Percentiles rank a stretch among this genome's conserved stretches.
Conservation (phyloP, 2,113 vertebrate species). For the Trichechus manatus region DNA sequence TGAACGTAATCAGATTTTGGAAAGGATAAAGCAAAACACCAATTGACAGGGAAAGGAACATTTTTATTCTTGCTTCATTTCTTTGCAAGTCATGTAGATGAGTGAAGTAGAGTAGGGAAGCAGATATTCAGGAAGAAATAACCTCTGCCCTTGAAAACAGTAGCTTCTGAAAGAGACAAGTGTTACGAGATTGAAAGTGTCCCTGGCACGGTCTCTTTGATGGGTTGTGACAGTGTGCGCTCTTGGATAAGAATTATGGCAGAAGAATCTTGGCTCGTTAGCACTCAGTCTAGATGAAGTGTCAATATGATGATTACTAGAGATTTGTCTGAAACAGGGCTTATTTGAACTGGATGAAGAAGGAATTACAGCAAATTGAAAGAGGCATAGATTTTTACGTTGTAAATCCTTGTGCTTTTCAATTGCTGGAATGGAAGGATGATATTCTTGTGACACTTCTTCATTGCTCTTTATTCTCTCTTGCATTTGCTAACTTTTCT, state of each 20-base stretch:
- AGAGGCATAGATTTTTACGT: constrained; percentile 73
- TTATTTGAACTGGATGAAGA: constrained; percentile 80
- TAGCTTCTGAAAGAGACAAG: constrained; percentile 14
- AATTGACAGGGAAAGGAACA: constrained; percentile 33
- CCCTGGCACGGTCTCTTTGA: constrained; percentile 50
- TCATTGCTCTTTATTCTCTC: constrained; percentile 27
- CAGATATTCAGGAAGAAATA: constrained; percentile 68
- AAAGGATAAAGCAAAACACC: constrained; percentile 63
- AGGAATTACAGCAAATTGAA: constrained; percentile 74
- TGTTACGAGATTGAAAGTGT: constrained; percentile 54
- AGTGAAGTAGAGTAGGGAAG: constrained; percentile 60
- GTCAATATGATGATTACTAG: constrained; percentile 75
- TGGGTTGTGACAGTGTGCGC: constrained; percentile 65
- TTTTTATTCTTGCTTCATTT: constrained; percentile 68
- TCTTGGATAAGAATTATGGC: constrained; percentile 69
- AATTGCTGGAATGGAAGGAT: constrained; percentile 8
- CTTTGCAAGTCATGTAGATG: constrained; percentile 52
- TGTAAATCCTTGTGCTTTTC: constrained; percentile 62
- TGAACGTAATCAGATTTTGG: constrained; percentile 59
- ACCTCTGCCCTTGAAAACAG: background rate
- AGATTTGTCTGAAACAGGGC: constrained; percentile 73
- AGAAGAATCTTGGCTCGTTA: constrained; percentile 74
- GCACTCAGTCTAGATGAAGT: constrained; percentile 69
- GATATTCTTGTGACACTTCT: constrained; percentile 33
- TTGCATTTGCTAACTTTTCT: constrained; percentile 41